These are phyloP conservation scores for Varecia variegata DNA, from an alignment of 2,797 vertebrate genomes.

Conservation along the genomic window DNA sequence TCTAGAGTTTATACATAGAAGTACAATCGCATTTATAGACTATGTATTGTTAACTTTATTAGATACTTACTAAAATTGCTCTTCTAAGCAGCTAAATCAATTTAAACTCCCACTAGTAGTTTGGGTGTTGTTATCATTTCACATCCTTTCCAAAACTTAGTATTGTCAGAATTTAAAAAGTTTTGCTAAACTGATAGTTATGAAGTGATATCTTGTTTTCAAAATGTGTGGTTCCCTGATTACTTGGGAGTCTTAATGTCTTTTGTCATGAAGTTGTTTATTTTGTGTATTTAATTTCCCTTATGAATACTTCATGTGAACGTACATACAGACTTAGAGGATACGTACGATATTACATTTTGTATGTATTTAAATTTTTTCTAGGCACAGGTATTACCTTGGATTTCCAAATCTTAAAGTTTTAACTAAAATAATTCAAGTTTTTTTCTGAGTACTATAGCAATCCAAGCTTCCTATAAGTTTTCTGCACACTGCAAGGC, in stretches of 20 bases:
- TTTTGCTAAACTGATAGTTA: not conserved
- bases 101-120: not conserved
- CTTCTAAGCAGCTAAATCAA: not conserved
- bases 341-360: not conserved
- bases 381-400: not conserved
- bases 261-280: not conserved
- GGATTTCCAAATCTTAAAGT: not conserved
- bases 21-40: not conserved
- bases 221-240: not conserved
- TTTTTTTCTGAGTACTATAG: not conserved
- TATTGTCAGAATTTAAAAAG: not conserved
- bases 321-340: not conserved
- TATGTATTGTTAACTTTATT: not conserved
- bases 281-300: not conserved
- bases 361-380: not conserved
- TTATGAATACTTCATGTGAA: not conserved
- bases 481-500: not conserved
- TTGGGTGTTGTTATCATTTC: not conserved
- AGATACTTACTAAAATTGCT: not conserved
- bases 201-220: not conserved
- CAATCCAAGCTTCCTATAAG: not conserved
- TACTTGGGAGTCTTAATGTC: not conserved
- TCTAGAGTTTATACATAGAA: not conserved
- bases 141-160: not conserved
- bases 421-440: conserved; percentile 8